Conservation (phyloP, 2,113 vertebrate species). For the Leptosomus discolor region DNA sequence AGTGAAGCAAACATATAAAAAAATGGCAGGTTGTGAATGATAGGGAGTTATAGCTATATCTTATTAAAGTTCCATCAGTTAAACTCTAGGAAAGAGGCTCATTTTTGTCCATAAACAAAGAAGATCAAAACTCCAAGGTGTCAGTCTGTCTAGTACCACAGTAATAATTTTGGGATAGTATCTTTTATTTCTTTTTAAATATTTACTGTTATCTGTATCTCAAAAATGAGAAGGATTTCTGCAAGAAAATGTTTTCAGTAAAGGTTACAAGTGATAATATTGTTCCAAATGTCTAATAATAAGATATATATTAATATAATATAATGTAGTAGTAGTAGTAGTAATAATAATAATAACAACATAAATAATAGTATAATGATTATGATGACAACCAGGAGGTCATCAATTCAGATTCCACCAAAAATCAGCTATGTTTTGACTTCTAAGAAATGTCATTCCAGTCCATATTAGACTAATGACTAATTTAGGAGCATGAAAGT, state of each 20-base stretch:
- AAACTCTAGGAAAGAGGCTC: not conserved
- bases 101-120: not conserved
- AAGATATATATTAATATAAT: no score
- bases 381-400: no score
- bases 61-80: not conserved
- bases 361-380: no score
- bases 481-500: constrained; percentile 6
- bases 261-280: constrained; percentile 6
- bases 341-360: no score
- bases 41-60: not conserved
- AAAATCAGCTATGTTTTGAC: constrained; percentile 21
- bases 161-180: not conserved
- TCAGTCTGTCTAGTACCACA: not conserved
- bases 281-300: constrained; percentile 1
- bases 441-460: constrained; percentile 31
- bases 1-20: not conserved
- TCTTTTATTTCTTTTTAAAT: not conserved
- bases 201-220: not conserved
- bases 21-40: not conserved
- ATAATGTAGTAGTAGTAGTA: no score
- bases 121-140: not conserved
- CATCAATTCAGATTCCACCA: constrained; percentile 10
- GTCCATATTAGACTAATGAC: not conserved
- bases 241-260: not conserved
- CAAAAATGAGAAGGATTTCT: not conserved